Evolutionary conservation across 1,140 invertebrate genomes (phyloP).

Genomic region (Asobara japonica): DNA sequence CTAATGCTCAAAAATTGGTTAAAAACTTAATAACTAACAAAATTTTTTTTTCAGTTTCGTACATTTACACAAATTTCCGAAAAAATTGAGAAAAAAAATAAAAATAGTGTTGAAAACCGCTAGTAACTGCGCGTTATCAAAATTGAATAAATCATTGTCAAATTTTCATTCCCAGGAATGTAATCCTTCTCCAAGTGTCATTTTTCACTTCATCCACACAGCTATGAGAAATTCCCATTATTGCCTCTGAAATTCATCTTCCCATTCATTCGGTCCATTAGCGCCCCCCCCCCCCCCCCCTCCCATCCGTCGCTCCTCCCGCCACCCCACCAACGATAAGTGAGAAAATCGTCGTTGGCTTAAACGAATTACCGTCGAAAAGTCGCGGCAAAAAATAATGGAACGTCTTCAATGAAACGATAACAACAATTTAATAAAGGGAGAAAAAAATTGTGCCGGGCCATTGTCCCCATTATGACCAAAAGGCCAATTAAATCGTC

Average conservation of each 20-base stretch:
- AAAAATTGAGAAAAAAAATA: too few species aligned
- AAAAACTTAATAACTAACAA: too few species aligned
- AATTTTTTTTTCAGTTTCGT: too few species aligned
- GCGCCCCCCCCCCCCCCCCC: not conserved
- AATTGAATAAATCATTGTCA: not conserved
- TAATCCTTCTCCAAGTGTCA: not conserved
- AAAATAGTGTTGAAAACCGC: not conserved
- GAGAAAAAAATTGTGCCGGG: not conserved
- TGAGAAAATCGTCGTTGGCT: not conserved
- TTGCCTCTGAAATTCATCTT: slow-evolving; percentile 11
- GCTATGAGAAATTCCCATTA: slow-evolving; percentile 3
- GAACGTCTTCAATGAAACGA: not conserved
- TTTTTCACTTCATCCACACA: not conserved
- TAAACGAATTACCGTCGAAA: not conserved
- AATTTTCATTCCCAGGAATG: not conserved
- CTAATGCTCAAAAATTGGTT: too few species aligned
- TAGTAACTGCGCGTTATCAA: too few species aligned
- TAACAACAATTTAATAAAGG: not conserved
- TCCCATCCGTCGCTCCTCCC: not conserved
- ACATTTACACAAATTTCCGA: too few species aligned
- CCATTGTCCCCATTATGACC: not conserved
- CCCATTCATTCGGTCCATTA: not conserved
- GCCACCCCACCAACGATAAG: too few species aligned
- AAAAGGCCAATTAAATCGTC: too few species aligned
- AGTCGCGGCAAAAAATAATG: not conserved